phyloP scores from a whole-genome alignment of 64 coral and sea anemone genomes.

The Stylophora pistillata region DNA sequence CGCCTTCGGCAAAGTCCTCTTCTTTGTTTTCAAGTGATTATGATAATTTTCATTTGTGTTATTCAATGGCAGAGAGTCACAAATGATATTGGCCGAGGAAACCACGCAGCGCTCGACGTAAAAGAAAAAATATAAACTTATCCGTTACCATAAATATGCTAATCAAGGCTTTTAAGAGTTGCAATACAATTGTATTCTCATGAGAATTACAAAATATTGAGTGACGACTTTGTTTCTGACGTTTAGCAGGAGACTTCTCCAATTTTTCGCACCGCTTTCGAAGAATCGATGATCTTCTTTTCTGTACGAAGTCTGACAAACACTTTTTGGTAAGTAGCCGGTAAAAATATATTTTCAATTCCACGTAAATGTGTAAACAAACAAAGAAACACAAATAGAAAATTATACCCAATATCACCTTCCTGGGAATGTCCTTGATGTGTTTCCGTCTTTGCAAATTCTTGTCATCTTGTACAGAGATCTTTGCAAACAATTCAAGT shows the following conservation, averaged over 20 bases:
- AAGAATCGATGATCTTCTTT: neutral
- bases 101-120: neutral
- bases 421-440: neutral
- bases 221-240: neutral
- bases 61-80: neutral
- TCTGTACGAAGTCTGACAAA: neutral
- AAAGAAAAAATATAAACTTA: neutral
- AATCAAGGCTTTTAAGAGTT: conserved; percentile 36
- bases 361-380: neutral
- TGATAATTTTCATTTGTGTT: neutral
- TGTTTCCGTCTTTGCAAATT: too few relatives aligned
- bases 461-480: neutral
- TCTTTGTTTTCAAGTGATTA: neutral
- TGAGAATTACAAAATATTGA: neutral
- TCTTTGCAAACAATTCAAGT: neutral
- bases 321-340: conserved; percentile 4
- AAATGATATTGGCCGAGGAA: neutral
- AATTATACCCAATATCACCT: neutral
- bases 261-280: neutral
- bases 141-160: conserved; percentile 4
- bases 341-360: too few relatives aligned
- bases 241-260: neutral
- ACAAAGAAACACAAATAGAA: neutral
- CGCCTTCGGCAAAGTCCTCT: neutral
- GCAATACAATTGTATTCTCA: neutral